Evolutionary conservation across 30 jellyfish, hydroid and myxozoan genomes (phyloP).

Genomic region (Cassiopea xamachana): DNA sequence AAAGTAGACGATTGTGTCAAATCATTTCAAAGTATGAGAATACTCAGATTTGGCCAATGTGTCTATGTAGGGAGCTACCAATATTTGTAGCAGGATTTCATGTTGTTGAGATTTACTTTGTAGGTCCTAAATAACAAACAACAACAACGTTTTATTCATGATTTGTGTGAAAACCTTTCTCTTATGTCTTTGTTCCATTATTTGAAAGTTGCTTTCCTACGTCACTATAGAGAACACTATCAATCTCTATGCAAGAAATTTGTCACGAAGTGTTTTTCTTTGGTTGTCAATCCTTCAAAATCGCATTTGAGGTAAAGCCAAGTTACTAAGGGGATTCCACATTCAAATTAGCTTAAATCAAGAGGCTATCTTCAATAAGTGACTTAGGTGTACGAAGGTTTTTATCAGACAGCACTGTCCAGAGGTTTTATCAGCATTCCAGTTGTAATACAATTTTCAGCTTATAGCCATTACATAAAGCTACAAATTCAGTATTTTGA

Average conservation of each 20-base stretch:
- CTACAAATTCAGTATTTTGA: not conserved
- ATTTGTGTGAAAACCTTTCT: not conserved
- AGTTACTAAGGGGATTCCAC: slow-evolving; percentile 6
- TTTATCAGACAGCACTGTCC: not conserved
- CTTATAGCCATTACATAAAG: not conserved
- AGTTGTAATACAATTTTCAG: not conserved
- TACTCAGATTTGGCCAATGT: too few species aligned
- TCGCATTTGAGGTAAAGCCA: slow-evolving; percentile 26
- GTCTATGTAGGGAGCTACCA: too few species aligned
- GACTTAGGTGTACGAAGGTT: not conserved
- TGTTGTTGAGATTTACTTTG: too few species aligned
- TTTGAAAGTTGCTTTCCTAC: not conserved
- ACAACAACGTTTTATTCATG: not conserved
- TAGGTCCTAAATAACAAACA: not conserved
- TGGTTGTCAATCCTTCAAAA: slow-evolving; percentile 4
- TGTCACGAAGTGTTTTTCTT: slow-evolving; percentile 7
- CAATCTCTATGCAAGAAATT: not conserved
- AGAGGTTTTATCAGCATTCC: not conserved
- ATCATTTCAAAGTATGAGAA: too few species aligned
- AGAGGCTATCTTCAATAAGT: not conserved
- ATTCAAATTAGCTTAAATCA: not conserved
- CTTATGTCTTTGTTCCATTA: not conserved
- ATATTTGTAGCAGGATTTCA: too few species aligned
- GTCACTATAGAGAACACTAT: not conserved
- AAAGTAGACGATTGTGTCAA: too few species aligned